Evolutionary conservation across 2,797 vertebrate genomes (phyloP).

Genomic region (Pantherophis vulpinus): DNA sequence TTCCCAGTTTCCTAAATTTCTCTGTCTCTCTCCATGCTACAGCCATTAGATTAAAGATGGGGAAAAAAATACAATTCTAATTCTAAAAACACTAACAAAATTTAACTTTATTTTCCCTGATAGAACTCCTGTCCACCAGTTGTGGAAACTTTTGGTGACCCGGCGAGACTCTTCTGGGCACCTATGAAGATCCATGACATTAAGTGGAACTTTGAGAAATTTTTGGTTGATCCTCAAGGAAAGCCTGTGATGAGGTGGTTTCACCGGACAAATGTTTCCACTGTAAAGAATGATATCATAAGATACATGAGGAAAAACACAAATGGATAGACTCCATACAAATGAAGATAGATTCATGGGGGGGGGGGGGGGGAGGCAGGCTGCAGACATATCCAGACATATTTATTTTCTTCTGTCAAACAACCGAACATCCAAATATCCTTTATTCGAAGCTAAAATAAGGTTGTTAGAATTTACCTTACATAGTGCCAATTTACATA

Average conservation of each 20-base stretch:
- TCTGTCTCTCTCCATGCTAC: background rate
- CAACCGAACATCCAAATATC: background rate
- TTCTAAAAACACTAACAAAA: background rate
- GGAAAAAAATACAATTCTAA: background rate
- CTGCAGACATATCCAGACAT: constrained; percentile 36
- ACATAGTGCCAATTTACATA: background rate
- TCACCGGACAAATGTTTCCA: constrained; percentile 72
- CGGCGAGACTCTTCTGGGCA: constrained; percentile 85
- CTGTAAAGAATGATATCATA: constrained; percentile 75
- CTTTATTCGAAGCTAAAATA: background rate
- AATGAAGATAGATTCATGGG: background rate
- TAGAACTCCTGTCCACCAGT: constrained; percentile 88
- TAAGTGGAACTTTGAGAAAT: constrained; percentile 99
- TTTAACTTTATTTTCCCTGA: background rate
- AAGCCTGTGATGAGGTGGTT: constrained; percentile 87
- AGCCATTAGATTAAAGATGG: background rate
- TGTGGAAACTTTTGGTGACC: constrained; percentile 76
- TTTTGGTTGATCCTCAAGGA: constrained; percentile 86
- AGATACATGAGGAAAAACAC: constrained; percentile 64
- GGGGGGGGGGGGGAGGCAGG: background rate
- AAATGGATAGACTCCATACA: background rate
- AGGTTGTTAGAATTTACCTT: background rate
- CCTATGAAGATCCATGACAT: constrained; percentile 85
- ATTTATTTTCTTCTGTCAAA: background rate
- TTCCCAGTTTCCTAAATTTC: background rate